Percentiles rank a stretch among this genome's conserved stretches.
These are phyloP conservation scores for Amia ocellicauda DNA, from an alignment of 2,113 vertebrate genomes.

Conservation along the genomic window DNA sequence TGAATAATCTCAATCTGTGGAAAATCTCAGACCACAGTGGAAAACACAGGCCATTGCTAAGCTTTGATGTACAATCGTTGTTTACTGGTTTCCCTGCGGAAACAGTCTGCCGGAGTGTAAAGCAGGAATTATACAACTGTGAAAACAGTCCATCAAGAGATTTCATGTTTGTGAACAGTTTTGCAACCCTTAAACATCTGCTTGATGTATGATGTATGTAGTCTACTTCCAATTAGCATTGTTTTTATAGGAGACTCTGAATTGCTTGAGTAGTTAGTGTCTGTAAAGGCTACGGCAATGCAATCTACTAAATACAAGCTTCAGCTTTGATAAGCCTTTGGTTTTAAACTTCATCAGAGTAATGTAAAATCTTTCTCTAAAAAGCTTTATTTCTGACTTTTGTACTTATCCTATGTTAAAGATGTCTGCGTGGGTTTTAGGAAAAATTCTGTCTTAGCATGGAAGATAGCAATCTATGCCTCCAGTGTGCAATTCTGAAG, in stretches of 20 bases:
- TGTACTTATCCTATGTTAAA: too few species aligned
- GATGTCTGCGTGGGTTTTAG: too few species aligned
- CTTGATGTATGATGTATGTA: conserved; percentile 16
- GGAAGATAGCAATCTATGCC: too few species aligned
- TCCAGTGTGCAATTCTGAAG: too few species aligned
- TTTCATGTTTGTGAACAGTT: conserved; percentile 24
- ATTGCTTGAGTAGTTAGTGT: conserved; percentile 13
- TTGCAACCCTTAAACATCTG: conserved; percentile 24
- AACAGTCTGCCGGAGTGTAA: conserved; percentile 3
- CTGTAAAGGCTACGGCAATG: background rate
- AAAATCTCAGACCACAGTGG: background rate
- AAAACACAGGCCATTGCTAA: background rate
- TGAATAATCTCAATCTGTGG: background rate
- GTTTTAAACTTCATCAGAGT: too few species aligned
- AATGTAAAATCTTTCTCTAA: too few species aligned
- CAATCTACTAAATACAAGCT: too few species aligned
- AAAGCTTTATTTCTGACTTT: too few species aligned
- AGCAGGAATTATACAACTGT: conserved; percentile 12
- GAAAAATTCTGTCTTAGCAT: too few species aligned
- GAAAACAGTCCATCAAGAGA: conserved; percentile 19
- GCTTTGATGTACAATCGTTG: conserved; percentile 2
- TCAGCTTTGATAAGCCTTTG: too few species aligned
- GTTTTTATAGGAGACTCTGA: background rate
- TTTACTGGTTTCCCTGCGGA: background rate
- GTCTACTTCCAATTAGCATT: conserved; percentile 19